Conservation (phyloP, 2,113 vertebrate genomes). For the Erythrolamprus reginae region DNA sequence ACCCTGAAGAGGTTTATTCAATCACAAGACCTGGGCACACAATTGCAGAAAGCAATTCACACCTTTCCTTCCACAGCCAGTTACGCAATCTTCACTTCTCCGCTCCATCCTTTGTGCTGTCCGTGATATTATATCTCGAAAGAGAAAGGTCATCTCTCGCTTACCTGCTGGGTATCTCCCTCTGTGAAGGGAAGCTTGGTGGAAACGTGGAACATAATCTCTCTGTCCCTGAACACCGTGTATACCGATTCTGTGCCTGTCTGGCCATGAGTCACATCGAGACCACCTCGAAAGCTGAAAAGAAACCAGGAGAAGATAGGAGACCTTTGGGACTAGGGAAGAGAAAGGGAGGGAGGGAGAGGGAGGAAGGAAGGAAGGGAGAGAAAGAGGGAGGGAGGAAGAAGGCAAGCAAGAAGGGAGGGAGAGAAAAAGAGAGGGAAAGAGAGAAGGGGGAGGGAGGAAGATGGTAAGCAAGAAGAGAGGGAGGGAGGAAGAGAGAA, state of each 20-base stretch:
- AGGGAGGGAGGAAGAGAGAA: accelerated
- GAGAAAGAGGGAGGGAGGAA: not conserved
- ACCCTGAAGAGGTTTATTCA: not conserved
- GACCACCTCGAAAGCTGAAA: constrained; percentile 87
- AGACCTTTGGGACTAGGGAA: not conserved
- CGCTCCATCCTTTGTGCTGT: not conserved
- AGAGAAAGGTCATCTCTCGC: not conserved
- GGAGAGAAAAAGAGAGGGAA: no score
- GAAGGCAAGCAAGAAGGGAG: no score
- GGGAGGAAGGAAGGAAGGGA: not conserved
- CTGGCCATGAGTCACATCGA: constrained; percentile 91
- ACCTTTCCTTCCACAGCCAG: not conserved
- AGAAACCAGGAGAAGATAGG: not conserved
- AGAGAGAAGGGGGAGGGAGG: no score
- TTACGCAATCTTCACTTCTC: not conserved
- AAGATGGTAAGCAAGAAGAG: no score
- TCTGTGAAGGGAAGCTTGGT: constrained; percentile 93
- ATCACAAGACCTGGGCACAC: not conserved
- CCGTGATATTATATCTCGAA: accelerated
- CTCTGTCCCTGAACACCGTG: constrained; percentile 84
- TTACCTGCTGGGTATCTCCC: constrained; percentile 89
- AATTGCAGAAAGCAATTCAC: not conserved
- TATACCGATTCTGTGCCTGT: constrained; percentile 89
- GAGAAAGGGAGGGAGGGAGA: no score
- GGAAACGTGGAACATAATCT: constrained; percentile 97